A percentile compares a stretch with the other conserved stretches of the same genome.
Evolutionary conservation across 2,797 vertebrate species (phyloP).

Genomic region (Parauchenoglanis punctatus): DNA sequence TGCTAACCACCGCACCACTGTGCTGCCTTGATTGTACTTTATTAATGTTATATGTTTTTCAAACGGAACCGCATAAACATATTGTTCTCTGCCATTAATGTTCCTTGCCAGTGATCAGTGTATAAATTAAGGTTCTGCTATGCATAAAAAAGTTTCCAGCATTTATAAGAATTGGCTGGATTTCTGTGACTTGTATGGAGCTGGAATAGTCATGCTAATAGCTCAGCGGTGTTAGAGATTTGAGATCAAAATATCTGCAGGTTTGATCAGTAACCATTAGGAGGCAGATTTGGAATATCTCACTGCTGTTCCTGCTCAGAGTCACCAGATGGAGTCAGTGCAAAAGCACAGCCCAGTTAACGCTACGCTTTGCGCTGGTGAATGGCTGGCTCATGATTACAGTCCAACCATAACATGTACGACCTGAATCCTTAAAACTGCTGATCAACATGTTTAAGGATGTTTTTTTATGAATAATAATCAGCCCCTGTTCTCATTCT

Average conservation of each 20-base stretch:
- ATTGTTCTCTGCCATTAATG: neutral
- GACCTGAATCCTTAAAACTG: neutral
- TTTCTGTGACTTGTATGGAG: neutral
- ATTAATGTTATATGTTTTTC: neutral
- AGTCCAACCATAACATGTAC: neutral
- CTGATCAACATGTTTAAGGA: neutral
- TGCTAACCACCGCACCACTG: no score
- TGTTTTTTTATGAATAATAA: neutral
- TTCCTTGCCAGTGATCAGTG: neutral
- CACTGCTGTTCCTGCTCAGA: neutral
- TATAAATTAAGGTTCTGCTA: neutral
- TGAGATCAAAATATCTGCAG: neutral
- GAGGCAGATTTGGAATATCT: constrained; percentile 7
- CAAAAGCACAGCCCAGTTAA: neutral
- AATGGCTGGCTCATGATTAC: neutral
- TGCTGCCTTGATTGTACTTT: neutral
- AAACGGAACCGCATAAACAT: neutral
- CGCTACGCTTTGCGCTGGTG: no score
- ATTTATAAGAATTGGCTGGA: neutral
- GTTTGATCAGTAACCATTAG: constrained; percentile 9
- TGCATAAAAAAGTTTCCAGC: neutral
- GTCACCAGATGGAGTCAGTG: constrained; percentile 24
- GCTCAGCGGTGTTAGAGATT: neutral
- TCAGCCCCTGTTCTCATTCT: neutral
- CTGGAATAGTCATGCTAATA: neutral